These are phyloP conservation scores for Odontocerum albicorne DNA, from an alignment of 2,888 invertebrate species.

Conservation along the genomic window DNA sequence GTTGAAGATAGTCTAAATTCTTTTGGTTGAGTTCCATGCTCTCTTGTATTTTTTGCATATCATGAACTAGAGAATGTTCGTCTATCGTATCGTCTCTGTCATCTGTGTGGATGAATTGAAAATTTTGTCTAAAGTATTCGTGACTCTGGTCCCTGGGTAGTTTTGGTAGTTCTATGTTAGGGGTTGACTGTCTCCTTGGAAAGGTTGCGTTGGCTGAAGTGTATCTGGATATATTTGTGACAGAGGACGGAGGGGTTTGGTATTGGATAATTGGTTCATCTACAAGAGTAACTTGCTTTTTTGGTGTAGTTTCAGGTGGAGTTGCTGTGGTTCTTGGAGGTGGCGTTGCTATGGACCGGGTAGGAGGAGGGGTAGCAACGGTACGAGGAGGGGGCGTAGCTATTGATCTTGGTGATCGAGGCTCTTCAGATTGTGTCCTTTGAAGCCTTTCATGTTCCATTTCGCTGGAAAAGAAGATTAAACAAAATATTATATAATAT, in stretches of 20 bases:
- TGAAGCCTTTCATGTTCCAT: slow-evolving; percentile 75
- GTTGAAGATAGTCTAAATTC: slow-evolving; percentile 56
- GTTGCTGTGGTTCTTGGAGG: slow-evolving; percentile 56
- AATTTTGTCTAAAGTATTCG: slow-evolving; percentile 58
- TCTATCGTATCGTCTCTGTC: slow-evolving; percentile 57
- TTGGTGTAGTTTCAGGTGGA: slow-evolving; percentile 31
- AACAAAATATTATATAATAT: too few species aligned
- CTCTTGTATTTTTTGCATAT: slow-evolving; percentile 56
- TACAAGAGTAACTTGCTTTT: slow-evolving; percentile 33
- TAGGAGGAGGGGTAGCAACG: slow-evolving; percentile 45
- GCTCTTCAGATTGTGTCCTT: slow-evolving; percentile 84
- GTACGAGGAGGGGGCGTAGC: slow-evolving; percentile 54
- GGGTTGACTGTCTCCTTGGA: slow-evolving; percentile 31
- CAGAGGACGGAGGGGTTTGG: slow-evolving; percentile 23
- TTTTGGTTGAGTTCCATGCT: slow-evolving; percentile 56
- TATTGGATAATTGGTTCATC: slow-evolving; percentile 29
- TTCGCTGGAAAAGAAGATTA: slow-evolving; percentile 32
- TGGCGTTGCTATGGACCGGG: slow-evolving; percentile 44
- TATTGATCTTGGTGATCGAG: slow-evolving; percentile 71
- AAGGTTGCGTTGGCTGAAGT: slow-evolving; percentile 22
- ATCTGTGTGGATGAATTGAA: slow-evolving; percentile 57
- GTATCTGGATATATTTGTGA: slow-evolving; percentile 20
- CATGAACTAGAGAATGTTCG: slow-evolving; percentile 41
- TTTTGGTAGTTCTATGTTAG: slow-evolving; percentile 29
- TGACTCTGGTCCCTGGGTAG: slow-evolving; percentile 40